phyloP scores from a whole-genome alignment of 37 sponge, comb jelly and placozoan genomes.

The Beroe forskalii region DNA sequence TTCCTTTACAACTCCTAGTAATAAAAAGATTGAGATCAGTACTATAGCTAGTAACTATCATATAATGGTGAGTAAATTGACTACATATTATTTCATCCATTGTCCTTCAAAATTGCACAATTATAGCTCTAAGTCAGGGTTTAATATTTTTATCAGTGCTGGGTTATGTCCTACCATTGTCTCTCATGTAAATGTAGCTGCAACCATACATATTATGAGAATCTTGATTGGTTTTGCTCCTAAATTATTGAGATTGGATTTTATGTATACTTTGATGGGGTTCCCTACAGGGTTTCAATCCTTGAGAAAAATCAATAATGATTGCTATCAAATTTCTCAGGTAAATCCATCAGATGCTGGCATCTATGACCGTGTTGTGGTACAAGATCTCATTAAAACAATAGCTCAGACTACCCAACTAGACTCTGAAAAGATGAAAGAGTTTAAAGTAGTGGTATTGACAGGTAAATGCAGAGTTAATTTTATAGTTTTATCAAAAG shows the following conservation, averaged over 20 bases:
- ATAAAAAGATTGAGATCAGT: conserved; percentile 94
- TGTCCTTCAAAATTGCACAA: not conserved
- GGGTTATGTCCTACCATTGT: too few relatives aligned
- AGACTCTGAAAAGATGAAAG: conserved; percentile 73
- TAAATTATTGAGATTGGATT: too few relatives aligned
- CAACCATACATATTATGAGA: too few relatives aligned
- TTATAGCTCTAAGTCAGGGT: not conserved
- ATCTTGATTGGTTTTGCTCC: too few relatives aligned
- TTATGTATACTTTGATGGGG: too few relatives aligned
- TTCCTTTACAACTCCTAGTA: conserved; percentile 91
- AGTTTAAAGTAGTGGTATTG: conserved; percentile 82
- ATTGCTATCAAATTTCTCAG: too few relatives aligned
- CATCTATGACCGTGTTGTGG: conserved; percentile 86
- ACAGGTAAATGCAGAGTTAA: conserved; percentile 23
- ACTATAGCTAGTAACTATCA: conserved; percentile 97
- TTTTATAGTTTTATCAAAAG: not conserved
- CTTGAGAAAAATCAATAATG: too few relatives aligned
- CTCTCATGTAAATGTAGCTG: too few relatives aligned
- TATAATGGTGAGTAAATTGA: conserved; percentile 84
- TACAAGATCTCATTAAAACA: conserved; percentile 90
- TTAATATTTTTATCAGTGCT: too few relatives aligned
- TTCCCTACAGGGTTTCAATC: too few relatives aligned
- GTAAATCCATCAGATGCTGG: conserved; percentile 82
- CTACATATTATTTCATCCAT: too few relatives aligned
- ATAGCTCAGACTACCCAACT: conserved; percentile 88